Evolutionary conservation across 2,888 invertebrate species (phyloP), one percentile per base, ranked within the genome.

Genomic region (Drosophila lutescens): DNA sequence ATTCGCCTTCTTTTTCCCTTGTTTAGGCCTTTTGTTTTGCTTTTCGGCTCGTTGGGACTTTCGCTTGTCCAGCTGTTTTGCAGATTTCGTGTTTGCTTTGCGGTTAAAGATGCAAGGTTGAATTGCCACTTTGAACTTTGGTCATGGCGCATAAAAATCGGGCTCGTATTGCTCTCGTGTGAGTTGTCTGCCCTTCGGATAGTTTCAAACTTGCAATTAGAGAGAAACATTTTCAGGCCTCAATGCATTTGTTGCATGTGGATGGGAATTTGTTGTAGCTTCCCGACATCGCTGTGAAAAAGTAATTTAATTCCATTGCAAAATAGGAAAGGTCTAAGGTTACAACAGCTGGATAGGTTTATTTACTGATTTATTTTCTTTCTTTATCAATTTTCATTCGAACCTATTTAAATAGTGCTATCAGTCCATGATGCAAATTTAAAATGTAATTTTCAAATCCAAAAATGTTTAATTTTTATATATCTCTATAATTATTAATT

Each of bases 71-170:
- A 61, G 61, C 59, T 60, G 53, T 53, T 66, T 62, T 34, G 51
- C 46, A 49, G 65, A 53, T 30, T 47, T 17, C 13, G 32, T 53
- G 43, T 43, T 54, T 50, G 47, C 12, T 49, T 20, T 49, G 49
- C 49, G 17, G 49, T 30, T 34, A 20, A 49, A 49, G n/a, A n/a
- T 54, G 46, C 51, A 44, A 47, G 51, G 58, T 66, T 56, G 49
- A 44, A 17, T 46, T 59, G 44, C 53, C 58, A 50, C 56, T 67
- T 69, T 67, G 58, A 69, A 69, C 47, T 65, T 47, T 49, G 36
- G 34, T 55, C 55, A 55, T 67, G 54, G 41, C 36, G 55, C 67
- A 55, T 44, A 26, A 47, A 38, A 36, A 43, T 47, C 47, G 12
- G 65, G 6, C 53, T 50, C 26, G 17, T 17, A 36, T 23, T 32